These are phyloP conservation scores for Falco cherrug DNA, from an alignment of 2,797 vertebrate genomes.

Conservation along the genomic window DNA sequence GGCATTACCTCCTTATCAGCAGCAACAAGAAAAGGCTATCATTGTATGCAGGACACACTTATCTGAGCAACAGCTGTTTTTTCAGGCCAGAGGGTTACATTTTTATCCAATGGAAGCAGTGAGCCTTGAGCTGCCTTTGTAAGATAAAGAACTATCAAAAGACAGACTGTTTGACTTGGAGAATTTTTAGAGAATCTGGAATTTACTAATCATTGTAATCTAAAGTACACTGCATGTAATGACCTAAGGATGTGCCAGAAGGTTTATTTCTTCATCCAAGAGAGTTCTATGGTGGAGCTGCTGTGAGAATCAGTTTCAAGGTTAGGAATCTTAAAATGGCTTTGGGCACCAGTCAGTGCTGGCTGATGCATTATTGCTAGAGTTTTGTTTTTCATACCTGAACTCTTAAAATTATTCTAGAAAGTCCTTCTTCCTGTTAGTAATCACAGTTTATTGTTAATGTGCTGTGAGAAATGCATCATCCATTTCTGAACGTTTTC, in stretches of 20 bases:
- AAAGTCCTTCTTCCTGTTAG: neutral
- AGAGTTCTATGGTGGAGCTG: neutral
- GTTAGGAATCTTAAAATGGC: neutral
- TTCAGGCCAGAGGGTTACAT: neutral
- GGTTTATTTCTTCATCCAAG: neutral
- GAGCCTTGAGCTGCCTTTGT: constrained; percentile 5
- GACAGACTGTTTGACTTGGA: neutral
- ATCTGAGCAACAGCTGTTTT: constrained; percentile 15
- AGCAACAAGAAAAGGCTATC: constrained; percentile 12
- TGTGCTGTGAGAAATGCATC: neutral
- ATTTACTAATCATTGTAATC: constrained; percentile 1
- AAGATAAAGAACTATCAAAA: constrained; percentile 51
- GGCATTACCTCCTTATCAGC: constrained; percentile 10
- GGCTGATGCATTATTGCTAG: neutral
- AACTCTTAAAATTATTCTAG: neutral
- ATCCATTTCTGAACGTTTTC: neutral
- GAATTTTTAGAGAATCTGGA: constrained; percentile 24
- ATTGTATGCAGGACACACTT: neutral
- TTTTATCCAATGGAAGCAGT: constrained; percentile 13
- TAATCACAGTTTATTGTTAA: neutral
- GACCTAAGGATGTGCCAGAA: neutral
- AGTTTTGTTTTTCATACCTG: neutral
- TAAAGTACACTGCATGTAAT: neutral
- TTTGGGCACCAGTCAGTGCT: neutral
- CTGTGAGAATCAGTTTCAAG: neutral